These are phyloP conservation scores for Chalcosyrphus nemorum DNA, from an alignment of 2,888 invertebrate species.

Conservation along the genomic window DNA sequence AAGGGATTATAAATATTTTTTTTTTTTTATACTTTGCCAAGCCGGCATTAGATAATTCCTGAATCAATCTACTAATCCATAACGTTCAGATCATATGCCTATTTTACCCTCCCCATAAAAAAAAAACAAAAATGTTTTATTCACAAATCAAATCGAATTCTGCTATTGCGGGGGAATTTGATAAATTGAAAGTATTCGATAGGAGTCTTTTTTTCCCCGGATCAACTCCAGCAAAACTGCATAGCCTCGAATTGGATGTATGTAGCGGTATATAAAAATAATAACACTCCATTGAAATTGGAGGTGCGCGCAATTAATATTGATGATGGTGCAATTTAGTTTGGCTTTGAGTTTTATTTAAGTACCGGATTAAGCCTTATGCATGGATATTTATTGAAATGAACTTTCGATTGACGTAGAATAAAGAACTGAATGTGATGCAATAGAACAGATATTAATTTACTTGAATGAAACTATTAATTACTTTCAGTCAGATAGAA, in stretches of 20 bases:
- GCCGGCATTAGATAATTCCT: not conserved
- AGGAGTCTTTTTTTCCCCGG: not conserved
- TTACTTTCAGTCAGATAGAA: not conserved
- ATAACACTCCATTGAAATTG: constrained; percentile 16
- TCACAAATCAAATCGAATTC: not conserved
- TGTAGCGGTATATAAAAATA: not conserved
- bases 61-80: too few relatives aligned
- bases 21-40: too few relatives aligned
- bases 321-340: constrained; percentile 26
- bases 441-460: constrained; percentile 15
- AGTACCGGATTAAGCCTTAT: constrained; percentile 7
- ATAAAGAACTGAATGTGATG: not conserved
- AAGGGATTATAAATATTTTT: too few relatives aligned
- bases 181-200: constrained; percentile 5
- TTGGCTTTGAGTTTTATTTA: constrained; percentile 20
- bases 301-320: constrained; percentile 34
- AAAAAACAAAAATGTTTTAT: not conserved
- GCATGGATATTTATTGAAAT: constrained; percentile 28
- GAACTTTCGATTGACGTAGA: not conserved
- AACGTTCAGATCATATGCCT: too few relatives aligned
- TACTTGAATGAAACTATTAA: constrained; percentile 4
- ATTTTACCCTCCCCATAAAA: not conserved
- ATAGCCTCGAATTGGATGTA: not conserved
- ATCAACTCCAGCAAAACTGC: not conserved
- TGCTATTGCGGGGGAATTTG: constrained; percentile 1